Conservation (phyloP, 2,888 invertebrate species). For the Drosophila merina region DNA sequence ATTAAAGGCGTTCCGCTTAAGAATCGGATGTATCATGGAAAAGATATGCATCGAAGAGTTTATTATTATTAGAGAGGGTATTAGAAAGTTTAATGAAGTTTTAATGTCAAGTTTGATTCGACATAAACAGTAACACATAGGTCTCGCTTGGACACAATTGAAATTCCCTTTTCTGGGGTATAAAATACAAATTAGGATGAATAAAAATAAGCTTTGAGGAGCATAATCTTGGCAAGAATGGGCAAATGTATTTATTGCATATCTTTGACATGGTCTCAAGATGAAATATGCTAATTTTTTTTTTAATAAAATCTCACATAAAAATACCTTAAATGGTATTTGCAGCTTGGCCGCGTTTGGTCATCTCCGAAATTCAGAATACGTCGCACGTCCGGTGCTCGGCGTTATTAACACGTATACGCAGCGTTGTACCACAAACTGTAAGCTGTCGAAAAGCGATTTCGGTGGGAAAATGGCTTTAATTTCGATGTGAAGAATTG, state of each 20-base stretch:
- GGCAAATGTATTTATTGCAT: slow-evolving; percentile 12
- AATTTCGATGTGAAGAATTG: slow-evolving; percentile 63
- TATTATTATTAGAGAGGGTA: too few relatives aligned
- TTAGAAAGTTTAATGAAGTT: too few relatives aligned
- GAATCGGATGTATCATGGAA: neutral
- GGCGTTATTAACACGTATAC: slow-evolving; percentile 73
- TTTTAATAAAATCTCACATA: slow-evolving; percentile 72
- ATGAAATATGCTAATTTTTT: slow-evolving; percentile 66
- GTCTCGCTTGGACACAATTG: too few relatives aligned
- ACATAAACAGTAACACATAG: too few relatives aligned
- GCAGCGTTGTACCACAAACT: slow-evolving; percentile 24
- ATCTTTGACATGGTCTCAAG: slow-evolving; percentile 17
- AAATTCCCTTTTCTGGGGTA: neutral
- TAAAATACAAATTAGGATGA: slow-evolving; percentile 3
- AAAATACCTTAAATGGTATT: slow-evolving; percentile 69
- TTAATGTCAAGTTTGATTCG: too few relatives aligned
- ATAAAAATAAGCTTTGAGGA: neutral
- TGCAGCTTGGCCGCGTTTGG: slow-evolving; percentile 15
- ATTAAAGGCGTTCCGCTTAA: neutral
- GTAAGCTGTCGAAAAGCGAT: slow-evolving; percentile 14
- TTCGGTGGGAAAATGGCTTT: slow-evolving; percentile 52
- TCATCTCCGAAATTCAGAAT: slow-evolving; percentile 47
- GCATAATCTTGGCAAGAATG: slow-evolving; percentile 6
- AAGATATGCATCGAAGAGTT: too few relatives aligned
- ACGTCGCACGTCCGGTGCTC: slow-evolving; percentile 67